These are phyloP conservation scores for Amia ocellicauda DNA, from an alignment of 2,113 vertebrate species.

Conservation along the genomic window DNA sequence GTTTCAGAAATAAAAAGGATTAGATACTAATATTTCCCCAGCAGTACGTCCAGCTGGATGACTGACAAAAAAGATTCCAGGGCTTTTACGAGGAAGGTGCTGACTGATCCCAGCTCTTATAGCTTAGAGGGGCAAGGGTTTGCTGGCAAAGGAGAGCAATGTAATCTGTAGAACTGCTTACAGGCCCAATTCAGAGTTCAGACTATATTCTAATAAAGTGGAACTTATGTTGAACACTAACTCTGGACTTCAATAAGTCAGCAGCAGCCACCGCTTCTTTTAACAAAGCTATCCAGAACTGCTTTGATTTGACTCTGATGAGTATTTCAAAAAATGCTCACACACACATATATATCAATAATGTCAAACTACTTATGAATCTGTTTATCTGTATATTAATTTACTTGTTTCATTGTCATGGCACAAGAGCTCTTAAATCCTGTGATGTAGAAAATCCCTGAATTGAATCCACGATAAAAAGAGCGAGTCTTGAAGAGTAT, in stretches of 20 bases:
- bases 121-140: neutral
- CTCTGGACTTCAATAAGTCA: neutral
- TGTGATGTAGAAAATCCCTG: conserved; percentile 38
- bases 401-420: neutral
- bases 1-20: neutral
- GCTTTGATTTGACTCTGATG: too few species aligned
- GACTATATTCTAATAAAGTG: too few species aligned
- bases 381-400: neutral
- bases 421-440: too few species aligned
- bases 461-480: conserved; percentile 12
- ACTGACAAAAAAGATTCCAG: neutral
- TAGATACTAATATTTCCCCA: neutral
- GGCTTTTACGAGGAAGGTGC: neutral
- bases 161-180: neutral
- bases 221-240: too few species aligned
- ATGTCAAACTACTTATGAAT: too few species aligned
- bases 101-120: neutral
- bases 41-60: neutral
- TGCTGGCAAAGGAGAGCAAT: neutral
- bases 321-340: neutral
- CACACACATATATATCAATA: neutral
- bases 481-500: conserved; percentile 10
- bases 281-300: too few species aligned
- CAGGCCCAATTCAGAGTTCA: too few species aligned
- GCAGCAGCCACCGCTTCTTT: too few species aligned